A percentile compares a stretch with the other conserved stretches of the same genome.
phyloP scores from a whole-genome alignment of 2,888 invertebrate species.

The Brachylomia viminalis region DNA sequence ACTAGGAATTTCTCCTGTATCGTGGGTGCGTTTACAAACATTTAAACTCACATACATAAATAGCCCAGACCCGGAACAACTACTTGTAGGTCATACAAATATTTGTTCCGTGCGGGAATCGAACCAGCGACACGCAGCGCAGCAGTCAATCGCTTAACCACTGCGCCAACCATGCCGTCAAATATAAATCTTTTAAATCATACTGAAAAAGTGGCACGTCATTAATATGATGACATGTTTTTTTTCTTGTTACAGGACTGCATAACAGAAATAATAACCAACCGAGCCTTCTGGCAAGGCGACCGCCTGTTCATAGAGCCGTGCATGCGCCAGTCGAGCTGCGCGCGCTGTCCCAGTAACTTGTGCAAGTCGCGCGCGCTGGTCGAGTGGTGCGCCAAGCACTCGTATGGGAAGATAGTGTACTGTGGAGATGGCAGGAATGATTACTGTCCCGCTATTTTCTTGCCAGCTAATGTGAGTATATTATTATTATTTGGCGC shows the following conservation, averaged over 20 bases:
- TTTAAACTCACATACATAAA: too few species aligned
- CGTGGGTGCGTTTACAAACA: too few species aligned
- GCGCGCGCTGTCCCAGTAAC: slow-evolving; percentile 82
- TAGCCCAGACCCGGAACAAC: too few species aligned
- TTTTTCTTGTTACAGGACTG: slow-evolving; percentile 73
- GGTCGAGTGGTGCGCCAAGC: slow-evolving; percentile 75
- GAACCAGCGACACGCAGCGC: too few species aligned
- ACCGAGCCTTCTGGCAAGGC: slow-evolving; percentile 82
- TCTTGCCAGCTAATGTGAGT: slow-evolving; percentile 79
- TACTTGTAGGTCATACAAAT: too few species aligned
- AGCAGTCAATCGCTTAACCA: too few species aligned
- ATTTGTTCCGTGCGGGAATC: too few species aligned
- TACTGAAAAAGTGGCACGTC: not conserved
- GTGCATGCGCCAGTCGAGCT: slow-evolving; percentile 81
- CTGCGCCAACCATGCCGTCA: too few species aligned
- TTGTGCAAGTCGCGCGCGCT: slow-evolving; percentile 86
- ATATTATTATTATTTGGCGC: not conserved
- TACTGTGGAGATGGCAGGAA: slow-evolving; percentile 86
- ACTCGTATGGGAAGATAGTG: slow-evolving; percentile 66
- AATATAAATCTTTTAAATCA: too few species aligned
- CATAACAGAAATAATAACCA: slow-evolving; percentile 81
- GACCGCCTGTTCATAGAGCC: slow-evolving; percentile 85
- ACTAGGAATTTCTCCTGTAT: too few species aligned
- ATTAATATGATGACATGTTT: not conserved
- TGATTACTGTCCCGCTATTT: slow-evolving; percentile 83